Conservation (phyloP, 92 coral and sea anemone genomes). For the Porites cylindrica region DNA sequence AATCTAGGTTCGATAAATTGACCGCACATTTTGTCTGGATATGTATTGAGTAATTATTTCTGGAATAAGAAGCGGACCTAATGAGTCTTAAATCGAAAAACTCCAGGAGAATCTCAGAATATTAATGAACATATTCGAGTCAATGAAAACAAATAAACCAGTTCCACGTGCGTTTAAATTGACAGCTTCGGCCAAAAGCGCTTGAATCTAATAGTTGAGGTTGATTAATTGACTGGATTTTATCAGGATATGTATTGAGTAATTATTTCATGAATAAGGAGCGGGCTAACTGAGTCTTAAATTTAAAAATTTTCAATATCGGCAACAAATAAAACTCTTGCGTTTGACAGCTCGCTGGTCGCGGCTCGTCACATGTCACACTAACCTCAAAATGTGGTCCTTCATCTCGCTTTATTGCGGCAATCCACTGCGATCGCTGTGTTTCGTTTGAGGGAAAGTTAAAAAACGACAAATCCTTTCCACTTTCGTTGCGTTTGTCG, state of each 20-base stretch:
- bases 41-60: too few species aligned
- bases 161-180: constrained; percentile 43
- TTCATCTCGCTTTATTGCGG: constrained; percentile 67
- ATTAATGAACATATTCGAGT: constrained; percentile 3
- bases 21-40: too few species aligned
- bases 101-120: background rate
- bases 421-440: constrained; percentile 51
- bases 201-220: constrained; percentile 18
- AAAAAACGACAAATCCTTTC: constrained; percentile 53
- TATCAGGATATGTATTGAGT: constrained; percentile 33
- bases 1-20: too few species aligned
- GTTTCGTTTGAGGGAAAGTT: constrained; percentile 46
- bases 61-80: too few species aligned
- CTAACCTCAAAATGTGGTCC: constrained; percentile 43
- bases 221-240: constrained; percentile 22
- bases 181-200: constrained; percentile 47
- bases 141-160: constrained; percentile 51
- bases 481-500: constrained; percentile 46
- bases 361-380: constrained; percentile 4
- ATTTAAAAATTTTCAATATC: constrained; percentile 35
- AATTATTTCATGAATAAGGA: constrained; percentile 28
- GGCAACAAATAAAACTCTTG: constrained; percentile 19
- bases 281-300: constrained; percentile 36
- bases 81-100: too few species aligned
- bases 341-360: constrained; percentile 53